Evolutionary conservation across 1,140 invertebrate species (phyloP).

Genomic region (Drosophila miranda): DNA sequence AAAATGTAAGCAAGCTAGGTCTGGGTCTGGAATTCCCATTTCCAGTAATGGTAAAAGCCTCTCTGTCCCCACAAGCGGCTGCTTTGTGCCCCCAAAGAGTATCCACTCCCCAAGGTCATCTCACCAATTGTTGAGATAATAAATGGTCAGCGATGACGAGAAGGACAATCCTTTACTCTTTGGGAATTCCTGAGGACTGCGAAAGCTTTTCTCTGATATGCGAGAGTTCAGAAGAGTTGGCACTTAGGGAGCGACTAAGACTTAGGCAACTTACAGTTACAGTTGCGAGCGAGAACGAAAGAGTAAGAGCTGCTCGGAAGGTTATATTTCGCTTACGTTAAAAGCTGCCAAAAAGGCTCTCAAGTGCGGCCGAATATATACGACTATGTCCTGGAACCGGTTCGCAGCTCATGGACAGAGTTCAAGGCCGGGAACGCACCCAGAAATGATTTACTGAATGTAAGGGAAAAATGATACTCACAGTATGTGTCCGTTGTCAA

Average conservation of each 20-base stretch:
- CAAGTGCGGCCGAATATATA: too few species aligned
- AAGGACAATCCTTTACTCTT: background rate
- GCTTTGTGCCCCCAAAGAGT: too few species aligned
- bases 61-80: too few species aligned
- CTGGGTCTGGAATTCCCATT: background rate
- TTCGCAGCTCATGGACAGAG: slow-evolving; percentile 53
- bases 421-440: slow-evolving; percentile 57
- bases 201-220: too few species aligned
- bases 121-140: too few species aligned
- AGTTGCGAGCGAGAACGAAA: too few species aligned
- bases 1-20: too few species aligned
- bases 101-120: background rate
- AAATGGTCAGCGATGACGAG: background rate
- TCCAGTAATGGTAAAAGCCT: background rate
- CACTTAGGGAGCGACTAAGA: too few species aligned
- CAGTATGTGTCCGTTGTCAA: slow-evolving; percentile 94
- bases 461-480: slow-evolving; percentile 85
- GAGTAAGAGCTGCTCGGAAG: too few species aligned
- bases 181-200: too few species aligned
- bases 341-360: slow-evolving; percentile 21
- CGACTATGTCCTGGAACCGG: slow-evolving; percentile 37
- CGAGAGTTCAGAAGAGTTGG: too few species aligned
- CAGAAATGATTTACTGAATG: slow-evolving; percentile 32
- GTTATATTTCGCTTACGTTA: slow-evolving; percentile 24
- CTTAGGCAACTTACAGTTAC: too few species aligned